Conservation (phyloP, 1,140 invertebrate species). For the Chironomus striatipennis region DNA sequence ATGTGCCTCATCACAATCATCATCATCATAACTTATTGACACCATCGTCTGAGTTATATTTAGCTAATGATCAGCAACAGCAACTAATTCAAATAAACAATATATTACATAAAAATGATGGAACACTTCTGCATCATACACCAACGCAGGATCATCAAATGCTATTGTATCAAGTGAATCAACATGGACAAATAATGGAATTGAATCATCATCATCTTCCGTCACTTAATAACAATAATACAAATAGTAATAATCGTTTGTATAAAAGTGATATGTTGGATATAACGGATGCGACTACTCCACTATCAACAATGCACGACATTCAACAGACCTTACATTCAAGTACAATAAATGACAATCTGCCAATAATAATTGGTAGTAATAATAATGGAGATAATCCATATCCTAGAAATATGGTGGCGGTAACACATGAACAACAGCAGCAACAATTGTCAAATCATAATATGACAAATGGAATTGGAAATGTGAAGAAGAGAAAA, state of each 20-base stretch:
- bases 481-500: neutral
- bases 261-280: conserved; percentile 9
- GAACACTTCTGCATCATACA: neutral
- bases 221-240: neutral
- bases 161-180: conserved; percentile 1
- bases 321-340: neutral
- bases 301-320: neutral
- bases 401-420: neutral
- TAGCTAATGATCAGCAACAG: conserved; percentile 23
- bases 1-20: conserved; percentile 26
- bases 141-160: conserved; percentile 7
- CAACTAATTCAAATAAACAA: conserved; percentile 25
- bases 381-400: neutral
- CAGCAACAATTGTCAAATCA: neutral
- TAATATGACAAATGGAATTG: neutral
- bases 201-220: neutral
- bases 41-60: conserved; percentile 30
- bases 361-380: neutral
- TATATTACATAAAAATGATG: conserved; percentile 28
- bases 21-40: conserved; percentile 14
- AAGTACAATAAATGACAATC: neutral
- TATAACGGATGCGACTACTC: no score
- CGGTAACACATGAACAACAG: neutral
- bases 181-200: conserved; percentile 18
- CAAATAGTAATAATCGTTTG: neutral